Base-by-base conservation (phyloP, 2,888 invertebrate genomes). In the Cryptus viduatorius region DNA sequence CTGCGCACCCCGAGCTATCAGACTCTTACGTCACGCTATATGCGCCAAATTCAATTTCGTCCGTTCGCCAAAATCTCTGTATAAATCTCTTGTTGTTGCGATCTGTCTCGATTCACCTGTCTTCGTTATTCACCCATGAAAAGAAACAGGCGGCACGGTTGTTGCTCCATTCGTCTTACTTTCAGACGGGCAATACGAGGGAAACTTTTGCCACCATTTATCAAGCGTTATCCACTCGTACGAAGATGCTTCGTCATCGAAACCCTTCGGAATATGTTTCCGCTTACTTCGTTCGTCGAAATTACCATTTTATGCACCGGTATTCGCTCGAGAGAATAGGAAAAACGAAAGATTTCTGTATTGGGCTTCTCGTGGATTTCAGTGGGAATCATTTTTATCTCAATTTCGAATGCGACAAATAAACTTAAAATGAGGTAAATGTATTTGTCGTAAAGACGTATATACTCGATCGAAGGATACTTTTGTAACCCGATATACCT, bases 251-350 rank as follows among this genome's bases (percentile, higher is more conserved):
- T 46, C 16, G 29, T 12, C 24, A 14, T 61, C 59, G 14, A 53
- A 42, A 29, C 46, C 56, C 16, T 50, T 72, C 72, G 76, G 79
- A 86, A 86, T 61, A 29, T 29, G 14, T 29, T 46, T 44, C 37
- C 29, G 29, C 16, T n/a, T 8, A n/a, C 16, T 12, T 73, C 46
- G n/a, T 7, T 19, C 7, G n/a, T 42, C 12, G 65, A 42, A 19
- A 61, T 81, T 81, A 79, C 81, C 85, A 79, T 84, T 78, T 85
- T 82, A 84, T 82, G 83, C 83, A 82, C 69, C 84, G 71, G 87
- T 87, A 84, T 82, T n/a, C 16, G 16, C 31, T 3, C 37, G 37
- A 37, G 53, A 16, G 37, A 53, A 42, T 42, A 3, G 14, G 12
- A 29, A 24, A 24, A 24, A 0, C 10, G 65, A 37, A 37, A 42